These are phyloP conservation scores for Cheilosia vernalis DNA, from an alignment of 2,888 invertebrate species.

Conservation along the genomic window DNA sequence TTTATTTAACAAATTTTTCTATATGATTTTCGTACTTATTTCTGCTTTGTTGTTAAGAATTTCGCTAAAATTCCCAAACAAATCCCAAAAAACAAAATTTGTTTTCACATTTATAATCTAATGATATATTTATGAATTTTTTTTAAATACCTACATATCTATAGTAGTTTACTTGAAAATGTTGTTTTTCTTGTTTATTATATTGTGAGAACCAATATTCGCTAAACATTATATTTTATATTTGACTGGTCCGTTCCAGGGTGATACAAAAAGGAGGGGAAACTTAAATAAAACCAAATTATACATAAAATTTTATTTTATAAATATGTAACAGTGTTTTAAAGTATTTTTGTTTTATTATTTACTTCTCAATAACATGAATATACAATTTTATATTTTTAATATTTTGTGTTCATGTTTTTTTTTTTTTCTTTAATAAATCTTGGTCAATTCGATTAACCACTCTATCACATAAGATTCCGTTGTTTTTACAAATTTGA, in stretches of 20 bases:
- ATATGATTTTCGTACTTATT: conserved; percentile 25
- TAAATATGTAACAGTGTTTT: conserved; percentile 50
- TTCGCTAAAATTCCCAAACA: conserved; percentile 9
- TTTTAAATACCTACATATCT: conserved; percentile 25
- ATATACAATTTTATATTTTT: conserved; percentile 68
- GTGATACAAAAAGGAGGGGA: conserved; percentile 25
- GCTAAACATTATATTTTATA: conserved; percentile 32
- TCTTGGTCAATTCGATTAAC: conserved; percentile 76
- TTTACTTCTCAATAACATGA: conserved; percentile 72
- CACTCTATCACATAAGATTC: conserved; percentile 78
- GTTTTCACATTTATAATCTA: conserved; percentile 75
- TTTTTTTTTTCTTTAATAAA: conserved; percentile 63
- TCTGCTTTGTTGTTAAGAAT: conserved; percentile 45
- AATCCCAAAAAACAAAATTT: conserved; percentile 62
- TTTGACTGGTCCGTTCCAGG: conserved; percentile 72
- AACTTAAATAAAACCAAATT: not conserved
- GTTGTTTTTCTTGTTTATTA: conserved; percentile 4
- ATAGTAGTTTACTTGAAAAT: conserved; percentile 20
- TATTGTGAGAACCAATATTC: conserved; percentile 64
- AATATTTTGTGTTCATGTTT: conserved; percentile 44
- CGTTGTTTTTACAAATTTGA: conserved; percentile 64
- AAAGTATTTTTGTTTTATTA: conserved; percentile 16
- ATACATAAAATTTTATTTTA: conserved; percentile 25
- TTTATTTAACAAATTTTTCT: conserved; percentile 42
- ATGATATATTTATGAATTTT: conserved; percentile 72